Percentiles rank a stretch among this genome's conserved stretches.
These are phyloP conservation scores for Teleiodes luculella DNA, from an alignment of 2,888 invertebrate species.

Conservation along the genomic window DNA sequence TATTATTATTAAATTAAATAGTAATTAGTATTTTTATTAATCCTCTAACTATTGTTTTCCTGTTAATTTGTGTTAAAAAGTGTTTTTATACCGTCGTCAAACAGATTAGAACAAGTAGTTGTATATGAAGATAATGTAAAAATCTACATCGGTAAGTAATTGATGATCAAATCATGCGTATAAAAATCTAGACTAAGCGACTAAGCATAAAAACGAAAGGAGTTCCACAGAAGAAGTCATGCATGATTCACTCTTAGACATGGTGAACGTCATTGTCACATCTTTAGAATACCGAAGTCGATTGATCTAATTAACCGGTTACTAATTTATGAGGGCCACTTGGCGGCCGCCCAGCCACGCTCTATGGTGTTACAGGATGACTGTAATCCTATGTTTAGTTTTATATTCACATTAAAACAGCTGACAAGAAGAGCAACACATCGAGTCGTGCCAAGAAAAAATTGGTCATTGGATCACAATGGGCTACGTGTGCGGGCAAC, in stretches of 20 bases:
- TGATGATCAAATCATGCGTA: too few species aligned
- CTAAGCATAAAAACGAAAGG: too few species aligned
- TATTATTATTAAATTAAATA: too few species aligned
- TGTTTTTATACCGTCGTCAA: too few species aligned
- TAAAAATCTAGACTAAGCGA: too few species aligned
- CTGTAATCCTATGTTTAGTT: constrained; percentile 48
- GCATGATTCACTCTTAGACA: background rate
- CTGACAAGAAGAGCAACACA: constrained; percentile 25
- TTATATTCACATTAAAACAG: constrained; percentile 44
- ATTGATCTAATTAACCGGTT: constrained; percentile 6
- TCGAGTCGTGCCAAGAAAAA: constrained; percentile 32
- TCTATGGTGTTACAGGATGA: constrained; percentile 26
- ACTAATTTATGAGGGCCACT: constrained; percentile 34
- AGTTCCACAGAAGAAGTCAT: too few species aligned
- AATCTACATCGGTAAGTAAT: too few species aligned
- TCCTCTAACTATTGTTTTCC: too few species aligned
- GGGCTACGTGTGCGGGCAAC: constrained; percentile 21
- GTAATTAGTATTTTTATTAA: too few species aligned
- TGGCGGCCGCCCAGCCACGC: constrained; percentile 42
- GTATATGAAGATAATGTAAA: too few species aligned
- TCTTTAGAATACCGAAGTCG: background rate
- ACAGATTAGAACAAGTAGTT: too few species aligned
- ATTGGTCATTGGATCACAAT: constrained; percentile 24
- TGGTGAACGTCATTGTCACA: background rate
- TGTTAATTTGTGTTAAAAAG: too few species aligned